Conservation (phyloP, 2,888 invertebrate genomes). For the Tipula helvola region DNA sequence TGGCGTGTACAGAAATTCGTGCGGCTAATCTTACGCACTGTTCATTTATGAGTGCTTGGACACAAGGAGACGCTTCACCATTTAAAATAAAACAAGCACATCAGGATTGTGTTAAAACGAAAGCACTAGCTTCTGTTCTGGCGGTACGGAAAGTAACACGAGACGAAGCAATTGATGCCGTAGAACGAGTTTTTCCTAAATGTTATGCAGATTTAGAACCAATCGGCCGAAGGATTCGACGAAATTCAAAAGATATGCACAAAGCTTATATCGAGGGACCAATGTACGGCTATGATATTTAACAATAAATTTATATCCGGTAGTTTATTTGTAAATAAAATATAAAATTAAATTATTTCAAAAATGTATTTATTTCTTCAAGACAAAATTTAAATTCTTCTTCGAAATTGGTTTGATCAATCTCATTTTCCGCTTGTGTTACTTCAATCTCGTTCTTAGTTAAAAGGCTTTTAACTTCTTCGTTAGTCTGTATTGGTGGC, state of each 20-base stretch:
- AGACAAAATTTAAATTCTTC: background rate
- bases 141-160: constrained; percentile 63
- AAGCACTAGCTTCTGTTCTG: constrained; percentile 72
- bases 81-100: constrained; percentile 63
- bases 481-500: constrained; percentile 19
- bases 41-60: constrained; percentile 68
- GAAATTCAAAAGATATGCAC: constrained; percentile 63
- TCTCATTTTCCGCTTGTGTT: background rate
- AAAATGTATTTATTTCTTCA: background rate
- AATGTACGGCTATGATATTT: constrained; percentile 62
- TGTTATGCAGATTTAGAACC: constrained; percentile 92
- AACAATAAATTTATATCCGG: constrained; percentile 12
- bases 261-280: constrained; percentile 64
- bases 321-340: background rate
- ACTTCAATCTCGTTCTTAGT: background rate
- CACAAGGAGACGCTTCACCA: constrained; percentile 62
- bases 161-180: constrained; percentile 58
- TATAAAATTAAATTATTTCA: background rate
- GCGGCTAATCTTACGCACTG: constrained; percentile 93
- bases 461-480: background rate
- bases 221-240: constrained; percentile 62
- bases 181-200: constrained; percentile 78
- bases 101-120: constrained; percentile 80
- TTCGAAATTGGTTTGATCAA: background rate
- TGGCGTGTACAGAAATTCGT: constrained; percentile 90